Base-by-base conservation (phyloP, 2,888 invertebrate species). In the Argynnis bischoffii region DNA sequence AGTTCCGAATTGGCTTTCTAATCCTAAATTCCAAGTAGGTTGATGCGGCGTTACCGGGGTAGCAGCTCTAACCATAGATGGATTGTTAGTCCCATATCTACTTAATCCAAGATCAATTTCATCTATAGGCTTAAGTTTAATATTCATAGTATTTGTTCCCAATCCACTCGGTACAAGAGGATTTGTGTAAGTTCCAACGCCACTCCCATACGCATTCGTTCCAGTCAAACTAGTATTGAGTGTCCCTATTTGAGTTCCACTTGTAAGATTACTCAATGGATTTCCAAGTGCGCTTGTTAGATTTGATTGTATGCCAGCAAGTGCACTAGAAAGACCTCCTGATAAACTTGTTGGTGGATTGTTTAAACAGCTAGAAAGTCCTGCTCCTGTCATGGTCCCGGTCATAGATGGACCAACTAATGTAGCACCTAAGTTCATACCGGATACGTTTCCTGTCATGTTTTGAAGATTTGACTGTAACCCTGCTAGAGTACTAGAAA, bases 71-170 rank as follows among this genome's bases (percentile, higher is more conserved):
- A 94, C 92, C 67, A 91, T 89, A 71, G 87, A 85, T 63, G 83
- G 76, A 60, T 84, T 84, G 66, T 83, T 87, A 54, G 86, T 93
- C 61, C 92, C 93, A 81, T 93, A 95, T 81, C 94, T 93, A 78
- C 93, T 90, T 78, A 94, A 80, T 72, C 95, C 95, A 72, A 95
- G 91, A 77, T 96, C 96, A 72, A 95, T 94, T 82, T 96, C 96
- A 77, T 96, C 96, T 83, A 95, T 89, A 71, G 95, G 94, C 86
- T 96, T 96, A 85, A 95, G 89, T 86, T 96, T 96, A 77, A 94
- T 94, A 74, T 93, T 94, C 93, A 94, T 94, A 46, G 85, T 87
- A 89, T 92, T 92, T 63, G 93, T 86, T 86, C 94, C 91, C 84
- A 95, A 85, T 79, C 94, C 89, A 83, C 94, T 82, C 75, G 94